Evolutionary conservation across 1,140 invertebrate genomes (phyloP).

Genomic region (Cecropterus lyciades): DNA sequence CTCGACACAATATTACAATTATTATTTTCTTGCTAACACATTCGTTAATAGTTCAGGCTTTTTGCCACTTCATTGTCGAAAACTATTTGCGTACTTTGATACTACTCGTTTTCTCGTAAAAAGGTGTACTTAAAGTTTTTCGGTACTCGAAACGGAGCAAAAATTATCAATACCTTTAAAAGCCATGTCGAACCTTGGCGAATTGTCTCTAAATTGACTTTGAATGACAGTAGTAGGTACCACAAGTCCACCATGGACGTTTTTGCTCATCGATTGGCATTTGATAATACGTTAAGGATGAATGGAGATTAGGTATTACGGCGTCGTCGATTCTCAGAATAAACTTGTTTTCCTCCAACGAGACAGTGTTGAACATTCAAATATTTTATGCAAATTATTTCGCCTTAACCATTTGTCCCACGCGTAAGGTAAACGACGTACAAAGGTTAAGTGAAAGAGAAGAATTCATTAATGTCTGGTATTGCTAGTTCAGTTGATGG

Average conservation of each 20-base stretch:
- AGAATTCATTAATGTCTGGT: no score
- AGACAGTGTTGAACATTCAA: conserved; percentile 16
- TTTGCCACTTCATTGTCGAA: no score
- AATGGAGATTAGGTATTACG: conserved; percentile 24
- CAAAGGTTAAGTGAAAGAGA: neutral
- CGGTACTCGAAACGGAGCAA: no score
- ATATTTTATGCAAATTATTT: conserved; percentile 19
- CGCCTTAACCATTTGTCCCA: conserved; percentile 4
- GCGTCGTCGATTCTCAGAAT: conserved; percentile 6
- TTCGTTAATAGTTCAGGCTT: no score
- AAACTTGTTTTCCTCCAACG: conserved; percentile 18
- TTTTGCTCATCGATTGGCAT: conserved; percentile 19
- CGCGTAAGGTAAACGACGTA: neutral
- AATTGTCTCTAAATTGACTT: conserved; percentile 12
- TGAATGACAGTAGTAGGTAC: conserved; percentile 9
- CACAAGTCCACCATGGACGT: neutral
- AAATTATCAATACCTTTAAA: conserved; percentile 5
- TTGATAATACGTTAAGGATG: conserved; percentile 17
- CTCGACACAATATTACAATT: no score
- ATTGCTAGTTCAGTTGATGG: no score
- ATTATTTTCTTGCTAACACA: no score
- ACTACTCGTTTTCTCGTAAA: no score
- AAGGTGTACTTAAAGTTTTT: no score
- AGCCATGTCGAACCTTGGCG: conserved; percentile 12
- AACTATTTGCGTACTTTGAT: no score